Percentiles rank a stretch among this genome's conserved stretches.
phyloP scores from a whole-genome alignment of 2,113 vertebrate species.

The Hiodon tergisus region DNA sequence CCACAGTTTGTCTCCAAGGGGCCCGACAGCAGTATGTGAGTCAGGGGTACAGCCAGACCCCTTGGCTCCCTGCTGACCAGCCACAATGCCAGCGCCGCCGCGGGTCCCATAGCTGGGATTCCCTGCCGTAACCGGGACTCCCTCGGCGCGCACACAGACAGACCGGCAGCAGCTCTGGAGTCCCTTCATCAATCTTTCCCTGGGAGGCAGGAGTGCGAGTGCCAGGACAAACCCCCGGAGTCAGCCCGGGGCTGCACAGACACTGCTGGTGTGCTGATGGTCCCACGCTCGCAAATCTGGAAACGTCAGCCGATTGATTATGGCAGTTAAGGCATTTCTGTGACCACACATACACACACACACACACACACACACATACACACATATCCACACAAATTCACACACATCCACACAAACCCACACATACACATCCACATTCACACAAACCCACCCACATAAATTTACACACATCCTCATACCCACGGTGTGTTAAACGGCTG shows the following conservation, averaged over 20 bases:
- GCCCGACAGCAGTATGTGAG: constrained; percentile 26
- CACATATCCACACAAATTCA: not conserved
- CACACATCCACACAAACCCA: not conserved
- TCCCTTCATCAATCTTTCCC: constrained; percentile 24
- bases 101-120: constrained; percentile 24
- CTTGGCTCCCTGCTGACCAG: constrained; percentile 21
- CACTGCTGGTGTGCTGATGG: not conserved
- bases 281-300: constrained; percentile 13
- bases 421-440: too few relatives aligned
- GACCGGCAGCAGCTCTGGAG: constrained; percentile 10
- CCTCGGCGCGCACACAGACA: constrained; percentile 13
- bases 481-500: too few relatives aligned
- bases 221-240: not conserved
- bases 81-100: constrained; percentile 16
- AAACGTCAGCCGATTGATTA: constrained; percentile 16
- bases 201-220: not conserved
- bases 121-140: constrained; percentile 18
- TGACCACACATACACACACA: not conserved
- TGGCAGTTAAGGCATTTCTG: not conserved
- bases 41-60: constrained; percentile 7
- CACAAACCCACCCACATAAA: too few relatives aligned
- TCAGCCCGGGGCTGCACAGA: not conserved
- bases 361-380: too few relatives aligned
- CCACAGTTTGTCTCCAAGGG: constrained; percentile 27
- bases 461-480: too few relatives aligned